phyloP scores from a whole-genome alignment of 2,888 invertebrate species.

The Acronicta leporina region DNA sequence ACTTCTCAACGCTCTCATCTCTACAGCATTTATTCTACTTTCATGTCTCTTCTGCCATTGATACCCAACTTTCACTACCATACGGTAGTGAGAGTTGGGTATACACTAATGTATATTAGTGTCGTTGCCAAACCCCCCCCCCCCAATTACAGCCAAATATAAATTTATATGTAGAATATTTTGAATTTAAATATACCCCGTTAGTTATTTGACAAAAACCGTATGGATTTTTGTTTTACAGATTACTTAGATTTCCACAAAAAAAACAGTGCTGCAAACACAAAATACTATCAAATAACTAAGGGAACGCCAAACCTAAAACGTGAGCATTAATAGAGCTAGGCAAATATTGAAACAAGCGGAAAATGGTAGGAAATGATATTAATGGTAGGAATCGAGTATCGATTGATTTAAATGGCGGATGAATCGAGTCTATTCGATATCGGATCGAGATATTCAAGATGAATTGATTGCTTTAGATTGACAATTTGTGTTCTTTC shows the following conservation, averaged over 20 bases:
- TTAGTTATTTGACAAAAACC: no score
- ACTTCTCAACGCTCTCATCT: no score
- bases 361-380: conserved; percentile 61
- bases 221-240: no score
- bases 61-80: no score
- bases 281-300: conserved; percentile 15
- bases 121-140: no score
- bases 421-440: conserved; percentile 58
- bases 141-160: no score
- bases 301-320: conserved; percentile 35
- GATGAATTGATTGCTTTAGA: conserved; percentile 58
- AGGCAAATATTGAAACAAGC: conserved; percentile 59
- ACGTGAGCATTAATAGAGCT: conserved; percentile 53
- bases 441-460: conserved; percentile 55
- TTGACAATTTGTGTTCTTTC: conserved; percentile 61
- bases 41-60: no score
- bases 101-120: no score
- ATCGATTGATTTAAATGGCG: conserved; percentile 65
- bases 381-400: conserved; percentile 60
- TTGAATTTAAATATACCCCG: no score
- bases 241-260: background rate
- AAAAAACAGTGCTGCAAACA: conserved; percentile 1
- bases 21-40: no score
- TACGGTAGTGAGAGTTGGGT: no score
- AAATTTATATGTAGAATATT: no score